phyloP scores from a whole-genome alignment of 2,113 vertebrate species.

The Hoplias malabaricus region DNA sequence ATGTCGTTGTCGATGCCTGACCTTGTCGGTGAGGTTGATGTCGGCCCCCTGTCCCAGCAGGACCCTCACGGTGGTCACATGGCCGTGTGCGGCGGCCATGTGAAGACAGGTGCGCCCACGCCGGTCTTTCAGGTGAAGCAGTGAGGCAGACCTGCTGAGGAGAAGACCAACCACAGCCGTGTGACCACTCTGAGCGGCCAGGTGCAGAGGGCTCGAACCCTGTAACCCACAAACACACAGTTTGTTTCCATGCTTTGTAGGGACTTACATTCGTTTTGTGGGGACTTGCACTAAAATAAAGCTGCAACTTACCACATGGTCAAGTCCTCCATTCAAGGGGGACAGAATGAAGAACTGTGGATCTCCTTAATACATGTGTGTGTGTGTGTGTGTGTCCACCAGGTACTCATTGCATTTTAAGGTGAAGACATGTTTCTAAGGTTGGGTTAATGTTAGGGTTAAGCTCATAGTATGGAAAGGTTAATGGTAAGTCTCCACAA shows the following conservation, averaged over 20 bases:
- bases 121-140: slow-evolving; percentile 61
- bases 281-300: too few relatives aligned
- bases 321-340: too few relatives aligned
- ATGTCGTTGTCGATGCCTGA: slow-evolving; percentile 10
- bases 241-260: background rate
- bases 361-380: too few relatives aligned
- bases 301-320: too few relatives aligned
- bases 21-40: slow-evolving; percentile 63
- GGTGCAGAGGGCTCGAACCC: slow-evolving; percentile 63
- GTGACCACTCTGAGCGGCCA: slow-evolving; percentile 63
- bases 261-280: too few relatives aligned
- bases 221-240: background rate
- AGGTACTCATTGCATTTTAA: too few relatives aligned
- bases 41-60: slow-evolving; percentile 58
- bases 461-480: too few relatives aligned
- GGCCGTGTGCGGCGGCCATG: slow-evolving; percentile 54
- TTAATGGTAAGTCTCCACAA: too few relatives aligned
- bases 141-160: slow-evolving; percentile 61
- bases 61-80: slow-evolving; percentile 56
- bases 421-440: too few relatives aligned
- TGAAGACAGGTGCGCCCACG: slow-evolving; percentile 61
- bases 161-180: slow-evolving; percentile 61
- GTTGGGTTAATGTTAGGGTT: too few relatives aligned
- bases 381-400: background rate
- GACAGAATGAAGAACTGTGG: too few relatives aligned